These are phyloP conservation scores for Stegophylla sp. DNA, from an alignment of 2,888 invertebrate species.

Conservation along the genomic window DNA sequence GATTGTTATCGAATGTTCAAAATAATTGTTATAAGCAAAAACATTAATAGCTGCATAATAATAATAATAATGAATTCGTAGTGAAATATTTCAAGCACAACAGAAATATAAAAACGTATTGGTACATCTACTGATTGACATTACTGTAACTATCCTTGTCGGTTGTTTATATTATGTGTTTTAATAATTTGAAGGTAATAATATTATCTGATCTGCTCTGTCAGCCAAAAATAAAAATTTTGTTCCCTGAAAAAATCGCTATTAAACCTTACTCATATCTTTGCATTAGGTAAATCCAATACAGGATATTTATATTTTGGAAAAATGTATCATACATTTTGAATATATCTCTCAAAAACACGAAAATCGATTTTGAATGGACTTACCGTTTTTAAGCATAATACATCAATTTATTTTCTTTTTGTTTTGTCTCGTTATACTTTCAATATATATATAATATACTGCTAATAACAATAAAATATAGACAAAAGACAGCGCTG, in stretches of 20 bases:
- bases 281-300: background rate
- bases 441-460: background rate
- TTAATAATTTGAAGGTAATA: too few species aligned
- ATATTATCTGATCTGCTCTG: background rate
- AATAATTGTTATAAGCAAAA: too few species aligned
- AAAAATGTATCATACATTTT: background rate
- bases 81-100: too few species aligned
- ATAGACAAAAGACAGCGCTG: slow-evolving; percentile 41
- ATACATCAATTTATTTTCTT: background rate
- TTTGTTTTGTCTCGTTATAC: background rate
- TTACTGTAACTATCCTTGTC: too few species aligned
- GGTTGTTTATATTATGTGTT: too few species aligned
- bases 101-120: too few species aligned
- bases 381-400: background rate
- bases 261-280: background rate
- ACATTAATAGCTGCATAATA: too few species aligned
- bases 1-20: too few species aligned
- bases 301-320: background rate
- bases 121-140: too few species aligned
- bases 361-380: background rate
- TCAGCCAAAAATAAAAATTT: background rate
- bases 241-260: background rate
- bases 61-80: too few species aligned
- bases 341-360: background rate
- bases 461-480: slow-evolving; percentile 28